phyloP scores from a whole-genome alignment of 2,888 invertebrate genomes.

The Adela reaumurella region DNA sequence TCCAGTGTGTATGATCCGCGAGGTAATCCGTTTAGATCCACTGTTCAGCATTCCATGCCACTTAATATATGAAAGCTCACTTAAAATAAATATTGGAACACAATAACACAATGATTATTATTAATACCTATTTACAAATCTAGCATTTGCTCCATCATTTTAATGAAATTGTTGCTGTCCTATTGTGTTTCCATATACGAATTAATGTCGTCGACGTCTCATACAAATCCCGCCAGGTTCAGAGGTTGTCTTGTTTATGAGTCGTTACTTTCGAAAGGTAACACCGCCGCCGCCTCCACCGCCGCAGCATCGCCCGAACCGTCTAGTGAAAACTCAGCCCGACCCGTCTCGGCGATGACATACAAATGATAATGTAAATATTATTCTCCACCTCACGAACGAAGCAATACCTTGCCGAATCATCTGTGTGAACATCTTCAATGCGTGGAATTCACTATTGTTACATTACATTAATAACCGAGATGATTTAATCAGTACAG shows the following conservation, averaged over 20 bases:
- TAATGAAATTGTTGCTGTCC: no score
- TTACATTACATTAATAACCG: not conserved
- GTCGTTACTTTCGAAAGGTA: constrained; percentile 51
- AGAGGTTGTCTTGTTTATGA: constrained; percentile 53
- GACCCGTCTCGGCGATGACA: constrained; percentile 39
- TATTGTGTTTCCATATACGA: no score
- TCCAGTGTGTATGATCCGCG: no score
- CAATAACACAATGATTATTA: no score
- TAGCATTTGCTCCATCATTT: no score
- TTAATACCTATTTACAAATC: no score
- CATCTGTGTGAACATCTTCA: not conserved
- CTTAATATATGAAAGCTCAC: no score
- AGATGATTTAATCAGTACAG: not conserved
- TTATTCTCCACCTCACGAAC: constrained; percentile 28
- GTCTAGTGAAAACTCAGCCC: constrained; percentile 40
- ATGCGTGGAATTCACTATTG: not conserved
- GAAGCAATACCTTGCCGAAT: not conserved
- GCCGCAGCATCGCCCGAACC: not conserved
- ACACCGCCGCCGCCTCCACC: constrained; percentile 33
- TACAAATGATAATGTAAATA: constrained; percentile 51
- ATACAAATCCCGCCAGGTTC: constrained; percentile 32
- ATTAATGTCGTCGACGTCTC: not conserved
- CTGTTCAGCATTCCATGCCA: no score
- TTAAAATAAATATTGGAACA: no score
- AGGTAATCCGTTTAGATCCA: no score